Base-by-base conservation (phyloP, 2,797 vertebrate genomes). In the Thamnophis elegans region DNA sequence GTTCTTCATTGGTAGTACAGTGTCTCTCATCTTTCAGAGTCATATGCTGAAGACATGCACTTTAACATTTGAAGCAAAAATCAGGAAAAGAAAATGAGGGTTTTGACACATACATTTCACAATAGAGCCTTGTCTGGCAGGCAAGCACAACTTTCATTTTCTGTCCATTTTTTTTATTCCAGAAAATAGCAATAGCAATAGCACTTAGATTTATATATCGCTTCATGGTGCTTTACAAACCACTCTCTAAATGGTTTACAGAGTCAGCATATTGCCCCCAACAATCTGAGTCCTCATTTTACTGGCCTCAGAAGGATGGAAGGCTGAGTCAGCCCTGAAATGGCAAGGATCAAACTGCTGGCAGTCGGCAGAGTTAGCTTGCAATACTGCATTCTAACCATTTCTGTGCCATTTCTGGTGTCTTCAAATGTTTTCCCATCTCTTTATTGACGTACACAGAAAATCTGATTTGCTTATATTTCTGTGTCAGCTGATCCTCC, bases 401-500 rank as follows among this genome's bases (percentile, higher is more conserved):
- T 68, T n/a, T 65, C 13, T 65, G 12, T 14, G 28, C 12, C 47
- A 85, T 47, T 91, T 89, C 68, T 85, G 16, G 16, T 47, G 28
- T 13, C 62, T 85, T 26, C 58, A 82, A 88, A 11, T 16, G 20
- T 36, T 85, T 4, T 7, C n/a, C 18, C 7, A 58, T 89, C 22
- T 89, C 25, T 47, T 9, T 88, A 26, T 53, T 65, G 53, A 51
- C 12, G 82, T 51, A 87, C 25, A 32, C 12, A 86, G 56, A 53
- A 51, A 87, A 87, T 87, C 12, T 53, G 20, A 47, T 90, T 28
- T 73, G 51, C 51, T 89, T 82, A 53, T 13, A 89, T 88, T 78
- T 10, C 25, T 0, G 0, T 1, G 0, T 0, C 0, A 0, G 68
- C 18, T 4, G 12, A 18, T 36, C 2, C 51, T 73, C 32, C 87